These are phyloP conservation scores for Triplophysa bombifrons DNA, from an alignment of 2,797 vertebrate species.

Conservation along the genomic window DNA sequence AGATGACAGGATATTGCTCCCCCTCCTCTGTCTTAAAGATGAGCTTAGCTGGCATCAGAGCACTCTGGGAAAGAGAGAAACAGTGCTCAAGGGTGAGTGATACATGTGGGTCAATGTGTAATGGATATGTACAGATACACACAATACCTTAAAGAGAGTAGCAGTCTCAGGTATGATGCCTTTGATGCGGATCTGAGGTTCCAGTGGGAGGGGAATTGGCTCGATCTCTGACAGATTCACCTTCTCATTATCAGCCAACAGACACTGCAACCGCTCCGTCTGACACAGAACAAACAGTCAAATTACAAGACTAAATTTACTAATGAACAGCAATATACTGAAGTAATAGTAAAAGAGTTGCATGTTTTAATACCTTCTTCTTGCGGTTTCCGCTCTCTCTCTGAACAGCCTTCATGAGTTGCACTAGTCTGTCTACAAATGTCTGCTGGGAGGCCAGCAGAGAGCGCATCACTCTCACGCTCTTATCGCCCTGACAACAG, in stretches of 20 bases:
- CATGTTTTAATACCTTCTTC: slow-evolving; percentile 84
- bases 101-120: not conserved
- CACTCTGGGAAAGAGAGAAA: slow-evolving; percentile 78
- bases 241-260: slow-evolving; percentile 96
- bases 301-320: not conserved
- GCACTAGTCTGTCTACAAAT: slow-evolving; percentile 93
- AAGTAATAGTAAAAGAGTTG: no score
- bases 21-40: slow-evolving; percentile 96
- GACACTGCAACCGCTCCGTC: slow-evolving; percentile 93
- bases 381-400: slow-evolving; percentile 97
- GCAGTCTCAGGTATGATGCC: slow-evolving; percentile 96
- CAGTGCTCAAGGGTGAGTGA: not conserved
- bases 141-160: slow-evolving; percentile 91
- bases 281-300: slow-evolving; percentile 57
- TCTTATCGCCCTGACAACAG: slow-evolving; percentile 88
- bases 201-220: slow-evolving; percentile 93
- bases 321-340: no score
- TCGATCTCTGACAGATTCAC: slow-evolving; percentile 96
- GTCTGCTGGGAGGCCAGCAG: slow-evolving; percentile 95
- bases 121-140: not conserved
- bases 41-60: slow-evolving; percentile 96
- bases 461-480: slow-evolving; percentile 94
- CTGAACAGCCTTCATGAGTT: slow-evolving; percentile 98
- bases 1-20: slow-evolving; percentile 94
- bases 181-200: slow-evolving; percentile 92